A percentile compares a stretch with the other conserved stretches of the same genome.
These are phyloP conservation scores for Marmota flaviventris DNA, from an alignment of 2,113 vertebrate species.

Conservation along the genomic window DNA sequence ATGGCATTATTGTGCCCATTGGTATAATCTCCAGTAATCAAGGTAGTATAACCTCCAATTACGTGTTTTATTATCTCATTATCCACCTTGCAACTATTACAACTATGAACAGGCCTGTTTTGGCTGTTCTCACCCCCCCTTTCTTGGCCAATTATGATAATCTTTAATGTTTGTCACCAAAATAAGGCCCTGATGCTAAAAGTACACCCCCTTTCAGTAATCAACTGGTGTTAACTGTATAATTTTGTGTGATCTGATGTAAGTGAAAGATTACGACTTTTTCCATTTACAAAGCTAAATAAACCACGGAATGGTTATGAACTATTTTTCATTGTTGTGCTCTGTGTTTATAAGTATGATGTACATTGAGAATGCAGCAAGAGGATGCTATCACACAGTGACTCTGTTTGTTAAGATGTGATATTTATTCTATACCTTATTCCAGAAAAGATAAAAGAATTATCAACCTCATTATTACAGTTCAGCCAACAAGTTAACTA, in stretches of 20 bases:
- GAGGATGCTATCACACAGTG: background rate
- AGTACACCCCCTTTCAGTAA: slow-evolving; percentile 17
- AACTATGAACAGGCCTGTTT: background rate
- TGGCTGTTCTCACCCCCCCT: background rate
- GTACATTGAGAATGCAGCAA: background rate
- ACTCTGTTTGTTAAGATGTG: background rate
- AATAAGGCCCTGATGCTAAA: slow-evolving; percentile 18
- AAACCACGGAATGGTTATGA: background rate
- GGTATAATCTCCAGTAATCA: slow-evolving; percentile 63
- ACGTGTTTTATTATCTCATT: slow-evolving; percentile 72
- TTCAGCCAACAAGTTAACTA: background rate
- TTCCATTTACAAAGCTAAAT: background rate
- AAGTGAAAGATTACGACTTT: background rate
- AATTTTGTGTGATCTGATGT: background rate
- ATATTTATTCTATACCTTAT: background rate
- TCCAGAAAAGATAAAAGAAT: background rate
- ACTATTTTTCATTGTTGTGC: background rate
- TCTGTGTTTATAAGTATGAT: background rate
- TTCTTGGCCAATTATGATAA: slow-evolving; percentile 36
- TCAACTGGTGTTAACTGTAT: background rate
- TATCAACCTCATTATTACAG: background rate
- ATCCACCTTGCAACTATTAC: slow-evolving; percentile 49
- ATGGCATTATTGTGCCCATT: slow-evolving; percentile 41
- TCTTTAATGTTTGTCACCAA: slow-evolving; percentile 49
- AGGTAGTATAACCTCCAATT: slow-evolving; percentile 54